Evolutionary conservation across 1,140 invertebrate genomes (phyloP).

Genomic region (Cydia splendana): DNA sequence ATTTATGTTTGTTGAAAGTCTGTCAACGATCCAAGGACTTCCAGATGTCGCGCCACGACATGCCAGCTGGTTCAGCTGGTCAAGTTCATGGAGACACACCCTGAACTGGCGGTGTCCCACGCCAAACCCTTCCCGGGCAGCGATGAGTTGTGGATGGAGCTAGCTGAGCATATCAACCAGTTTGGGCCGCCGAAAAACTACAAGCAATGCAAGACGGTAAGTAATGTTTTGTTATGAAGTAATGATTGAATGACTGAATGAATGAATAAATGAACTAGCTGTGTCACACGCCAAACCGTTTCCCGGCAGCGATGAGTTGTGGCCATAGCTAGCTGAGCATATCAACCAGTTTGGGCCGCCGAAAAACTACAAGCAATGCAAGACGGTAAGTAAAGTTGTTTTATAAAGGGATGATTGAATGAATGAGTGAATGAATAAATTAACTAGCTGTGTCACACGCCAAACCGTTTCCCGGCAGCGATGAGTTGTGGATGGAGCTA

Average conservation of each 20-base stretch:
- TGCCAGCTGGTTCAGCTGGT: conserved; percentile 23
- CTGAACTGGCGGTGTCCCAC: neutral
- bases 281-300: conserved; percentile 4
- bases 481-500: neutral
- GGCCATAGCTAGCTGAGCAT: neutral
- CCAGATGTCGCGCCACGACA: conserved; percentile 27
- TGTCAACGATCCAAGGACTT: neutral
- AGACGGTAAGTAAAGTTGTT: neutral
- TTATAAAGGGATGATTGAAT: neutral
- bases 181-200: conserved; percentile 8
- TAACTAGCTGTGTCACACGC: neutral
- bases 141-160: neutral
- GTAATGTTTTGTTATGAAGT: neutral
- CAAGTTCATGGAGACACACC: conserved; percentile 21
- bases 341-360: conserved; percentile 26
- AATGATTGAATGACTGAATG: neutral
- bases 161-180: conserved; percentile 13
- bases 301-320: neutral
- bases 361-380: conserved; percentile 1
- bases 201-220: conserved; percentile 17
- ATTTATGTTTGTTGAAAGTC: neutral
- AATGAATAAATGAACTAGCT: neutral
- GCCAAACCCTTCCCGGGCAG: neutral
- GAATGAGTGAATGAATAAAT: no score
- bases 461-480: neutral